Conservation (phyloP, 2,888 invertebrate genomes). For the Drosophila koepferae region DNA sequence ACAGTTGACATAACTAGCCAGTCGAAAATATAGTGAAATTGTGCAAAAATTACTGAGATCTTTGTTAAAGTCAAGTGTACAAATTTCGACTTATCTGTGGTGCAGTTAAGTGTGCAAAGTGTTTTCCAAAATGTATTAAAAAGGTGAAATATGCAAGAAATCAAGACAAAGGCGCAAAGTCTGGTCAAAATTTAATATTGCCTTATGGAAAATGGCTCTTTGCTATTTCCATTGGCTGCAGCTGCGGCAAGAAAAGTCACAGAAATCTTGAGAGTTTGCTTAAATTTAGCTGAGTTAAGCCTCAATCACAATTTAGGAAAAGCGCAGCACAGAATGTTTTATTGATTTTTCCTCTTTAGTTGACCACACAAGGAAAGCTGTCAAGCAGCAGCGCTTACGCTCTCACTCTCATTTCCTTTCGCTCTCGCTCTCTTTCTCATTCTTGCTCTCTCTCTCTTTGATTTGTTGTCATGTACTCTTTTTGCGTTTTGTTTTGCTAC, state of each 20-base stretch:
- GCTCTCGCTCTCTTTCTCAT: slow-evolving; percentile 7
- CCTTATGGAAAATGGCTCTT: not conserved
- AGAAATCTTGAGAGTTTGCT: too few relatives aligned
- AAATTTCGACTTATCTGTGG: slow-evolving; percentile 18
- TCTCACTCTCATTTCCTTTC: slow-evolving; percentile 19
- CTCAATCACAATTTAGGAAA: slow-evolving; percentile 20
- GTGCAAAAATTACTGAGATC: slow-evolving; percentile 21
- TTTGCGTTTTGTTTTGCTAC: slow-evolving; percentile 67
- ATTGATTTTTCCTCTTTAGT: slow-evolving; percentile 73
- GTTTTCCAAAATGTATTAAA: slow-evolving; percentile 23
- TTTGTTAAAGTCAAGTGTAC: slow-evolving; percentile 10
- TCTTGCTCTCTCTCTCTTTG: slow-evolving; percentile 6
- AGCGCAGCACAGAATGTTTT: slow-evolving; percentile 43
- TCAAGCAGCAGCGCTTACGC: slow-evolving; percentile 31
- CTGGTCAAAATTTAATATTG: not conserved
- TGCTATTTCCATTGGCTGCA: not conserved
- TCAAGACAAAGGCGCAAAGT: not conserved
- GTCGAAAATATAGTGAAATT: slow-evolving; percentile 31
- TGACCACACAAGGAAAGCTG: slow-evolving; percentile 60
- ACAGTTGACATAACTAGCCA: slow-evolving; percentile 51
- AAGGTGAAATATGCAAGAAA: slow-evolving; percentile 46
- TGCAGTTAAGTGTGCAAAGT: not conserved
- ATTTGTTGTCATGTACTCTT: not conserved
- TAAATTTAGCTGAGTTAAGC: not conserved
- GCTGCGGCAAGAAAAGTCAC: not conserved